Conservation (phyloP, 2,888 invertebrate species). For the Spodoptera picta region DNA sequence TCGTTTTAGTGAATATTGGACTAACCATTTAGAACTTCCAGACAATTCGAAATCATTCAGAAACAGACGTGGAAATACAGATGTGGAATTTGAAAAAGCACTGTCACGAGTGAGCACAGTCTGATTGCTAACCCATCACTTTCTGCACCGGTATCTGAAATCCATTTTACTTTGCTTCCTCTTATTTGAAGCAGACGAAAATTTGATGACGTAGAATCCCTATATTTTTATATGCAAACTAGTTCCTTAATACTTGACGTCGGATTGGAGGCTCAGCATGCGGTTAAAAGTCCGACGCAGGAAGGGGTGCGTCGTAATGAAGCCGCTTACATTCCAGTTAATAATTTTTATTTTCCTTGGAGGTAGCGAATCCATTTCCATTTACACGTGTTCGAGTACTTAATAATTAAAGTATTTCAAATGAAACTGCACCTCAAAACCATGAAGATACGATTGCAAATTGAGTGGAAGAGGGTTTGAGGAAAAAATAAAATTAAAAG, state of each 20-base stretch:
- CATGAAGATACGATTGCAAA: slow-evolving; percentile 28
- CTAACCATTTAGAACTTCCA: slow-evolving; percentile 5
- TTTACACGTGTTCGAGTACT: slow-evolving; percentile 56
- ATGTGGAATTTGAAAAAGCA: slow-evolving; percentile 31
- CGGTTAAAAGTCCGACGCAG: slow-evolving; percentile 30
- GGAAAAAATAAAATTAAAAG: slow-evolving; percentile 55
- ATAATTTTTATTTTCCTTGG: slow-evolving; percentile 57
- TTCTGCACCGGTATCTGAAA: slow-evolving; percentile 33
- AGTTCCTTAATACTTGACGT: slow-evolving; percentile 28
- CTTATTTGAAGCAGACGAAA: slow-evolving; percentile 24
- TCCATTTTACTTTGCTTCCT: slow-evolving; percentile 28
- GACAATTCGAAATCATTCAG: slow-evolving; percentile 25
- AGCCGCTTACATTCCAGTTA: slow-evolving; percentile 50
- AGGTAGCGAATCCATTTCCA: slow-evolving; percentile 56
- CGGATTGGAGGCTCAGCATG: slow-evolving; percentile 35
- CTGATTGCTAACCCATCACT: slow-evolving; percentile 42
- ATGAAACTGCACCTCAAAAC: slow-evolving; percentile 7
- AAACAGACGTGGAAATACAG: slow-evolving; percentile 15
- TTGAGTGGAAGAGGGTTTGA: slow-evolving; percentile 17
- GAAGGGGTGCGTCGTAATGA: slow-evolving; percentile 47
- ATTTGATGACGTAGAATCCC: slow-evolving; percentile 10
- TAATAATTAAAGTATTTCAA: slow-evolving; percentile 12
- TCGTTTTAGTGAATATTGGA: background rate
- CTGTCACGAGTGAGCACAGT: slow-evolving; percentile 20
- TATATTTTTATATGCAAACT: slow-evolving; percentile 32